Percentiles rank a stretch among this genome's conserved stretches.
Evolutionary conservation across 2,888 invertebrate genomes (phyloP).

Genomic region (Tachina fera): DNA sequence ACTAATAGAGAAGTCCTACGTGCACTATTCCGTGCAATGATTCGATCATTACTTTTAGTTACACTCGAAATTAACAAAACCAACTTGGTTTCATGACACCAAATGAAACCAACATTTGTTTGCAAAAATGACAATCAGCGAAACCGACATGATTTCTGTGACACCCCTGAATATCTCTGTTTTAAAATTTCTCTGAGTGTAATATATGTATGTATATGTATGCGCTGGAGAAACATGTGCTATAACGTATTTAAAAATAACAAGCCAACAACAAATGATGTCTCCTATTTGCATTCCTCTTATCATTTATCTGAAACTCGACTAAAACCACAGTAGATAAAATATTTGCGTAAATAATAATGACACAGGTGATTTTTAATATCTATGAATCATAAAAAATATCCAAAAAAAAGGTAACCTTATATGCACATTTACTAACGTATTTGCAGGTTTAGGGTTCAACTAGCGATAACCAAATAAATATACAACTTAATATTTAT

Average conservation of each 20-base stretch:
- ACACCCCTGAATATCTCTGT: no score
- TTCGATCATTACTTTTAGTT: no score
- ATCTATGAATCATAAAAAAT: slow-evolving; percentile 46
- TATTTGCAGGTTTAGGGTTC: slow-evolving; percentile 1
- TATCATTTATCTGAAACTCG: slow-evolving; percentile 36
- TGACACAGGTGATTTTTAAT: slow-evolving; percentile 47
- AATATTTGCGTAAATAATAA: slow-evolving; percentile 52
- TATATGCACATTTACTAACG: not conserved
- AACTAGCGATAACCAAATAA: not conserved
- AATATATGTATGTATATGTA: not conserved
- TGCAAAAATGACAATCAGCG: no score
- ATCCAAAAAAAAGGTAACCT: slow-evolving; percentile 7
- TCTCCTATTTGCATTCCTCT: slow-evolving; percentile 35
- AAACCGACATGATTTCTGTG: no score
- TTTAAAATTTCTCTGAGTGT: not conserved
- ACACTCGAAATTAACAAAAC: no score
- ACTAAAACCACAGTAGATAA: slow-evolving; percentile 24
- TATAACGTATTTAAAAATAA: not conserved
- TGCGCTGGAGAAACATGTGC: no score
- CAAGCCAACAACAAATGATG: not conserved
- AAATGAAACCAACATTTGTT: no score
- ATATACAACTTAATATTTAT: not conserved
- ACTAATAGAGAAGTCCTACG: no score
- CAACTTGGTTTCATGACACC: no score
- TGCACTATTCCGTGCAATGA: no score